Evolutionary conservation across 2,797 vertebrate species (phyloP).

Genomic region (Aratinga solstitialis): DNA sequence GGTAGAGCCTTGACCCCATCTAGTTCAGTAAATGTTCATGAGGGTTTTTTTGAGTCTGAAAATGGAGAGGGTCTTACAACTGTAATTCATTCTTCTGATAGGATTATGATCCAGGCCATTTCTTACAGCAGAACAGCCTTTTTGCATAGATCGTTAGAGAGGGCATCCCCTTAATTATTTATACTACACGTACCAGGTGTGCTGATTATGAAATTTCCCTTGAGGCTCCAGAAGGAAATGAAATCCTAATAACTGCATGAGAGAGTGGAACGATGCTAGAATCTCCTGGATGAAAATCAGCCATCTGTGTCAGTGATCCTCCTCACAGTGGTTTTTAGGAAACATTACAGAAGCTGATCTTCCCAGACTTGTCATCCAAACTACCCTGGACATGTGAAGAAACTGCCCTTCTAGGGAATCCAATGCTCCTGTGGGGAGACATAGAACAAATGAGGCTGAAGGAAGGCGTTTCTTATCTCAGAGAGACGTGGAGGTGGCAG

Average conservation of each 20-base stretch:
- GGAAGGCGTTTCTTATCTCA: neutral
- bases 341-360: neutral
- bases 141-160: neutral
- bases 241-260: slow-evolving; percentile 53
- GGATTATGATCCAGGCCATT: neutral
- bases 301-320: neutral
- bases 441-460: neutral
- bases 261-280: slow-evolving; percentile 31
- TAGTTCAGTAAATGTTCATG: neutral
- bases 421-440: neutral
- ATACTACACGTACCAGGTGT: slow-evolving; percentile 51
- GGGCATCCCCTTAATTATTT: slow-evolving; percentile 57
- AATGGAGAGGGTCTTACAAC: neutral
- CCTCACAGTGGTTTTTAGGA: neutral
- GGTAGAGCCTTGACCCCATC: neutral
- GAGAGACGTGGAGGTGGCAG: neutral
- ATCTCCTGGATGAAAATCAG: slow-evolving; percentile 47
- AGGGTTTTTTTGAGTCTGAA: neutral
- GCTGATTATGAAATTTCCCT: slow-evolving; percentile 56
- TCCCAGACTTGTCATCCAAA: slow-evolving; percentile 5
- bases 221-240: slow-evolving; percentile 55
- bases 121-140: slow-evolving; percentile 19
- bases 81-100: neutral
- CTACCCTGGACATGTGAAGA: neutral
- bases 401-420: neutral